Evolutionary conservation across 2,797 vertebrate genomes (phyloP).

Genomic region (Todus mexicanus): DNA sequence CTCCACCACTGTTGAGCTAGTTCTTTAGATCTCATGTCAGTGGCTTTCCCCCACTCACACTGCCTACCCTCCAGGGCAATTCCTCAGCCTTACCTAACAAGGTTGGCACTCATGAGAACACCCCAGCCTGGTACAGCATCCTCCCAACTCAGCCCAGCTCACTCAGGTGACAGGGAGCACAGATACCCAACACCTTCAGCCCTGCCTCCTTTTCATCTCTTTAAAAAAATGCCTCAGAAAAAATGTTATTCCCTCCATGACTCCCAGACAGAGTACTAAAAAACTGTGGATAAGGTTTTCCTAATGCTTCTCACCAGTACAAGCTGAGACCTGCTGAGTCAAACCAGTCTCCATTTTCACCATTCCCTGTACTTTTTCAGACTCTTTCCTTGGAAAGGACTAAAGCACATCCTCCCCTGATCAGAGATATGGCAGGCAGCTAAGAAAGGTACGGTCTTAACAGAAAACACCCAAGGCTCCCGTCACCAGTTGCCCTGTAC

Average conservation of each 20-base stretch:
- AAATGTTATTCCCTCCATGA: neutral
- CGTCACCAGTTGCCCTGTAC: neutral
- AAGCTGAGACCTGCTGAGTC: neutral
- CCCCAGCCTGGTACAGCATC: neutral
- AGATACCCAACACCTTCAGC: neutral
- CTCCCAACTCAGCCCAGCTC: neutral
- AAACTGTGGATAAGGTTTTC: neutral
- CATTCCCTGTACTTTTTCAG: neutral
- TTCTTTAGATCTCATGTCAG: neutral
- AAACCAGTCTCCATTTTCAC: neutral
- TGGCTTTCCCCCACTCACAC: neutral
- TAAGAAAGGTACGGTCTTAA: neutral
- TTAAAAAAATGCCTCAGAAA: neutral
- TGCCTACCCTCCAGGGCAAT: neutral
- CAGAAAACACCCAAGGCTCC: neutral
- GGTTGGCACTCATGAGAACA: neutral
- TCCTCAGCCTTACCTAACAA: neutral
- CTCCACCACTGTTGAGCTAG: neutral
- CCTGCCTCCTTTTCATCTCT: neutral
- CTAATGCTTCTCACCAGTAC: neutral
- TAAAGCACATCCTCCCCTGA: neutral
- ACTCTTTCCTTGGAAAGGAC: neutral
- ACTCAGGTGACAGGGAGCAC: neutral
- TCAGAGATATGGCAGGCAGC: neutral
- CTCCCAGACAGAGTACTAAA: neutral